Conservation (phyloP, 2,797 vertebrate species). For the Petrocephalus sullivani region DNA sequence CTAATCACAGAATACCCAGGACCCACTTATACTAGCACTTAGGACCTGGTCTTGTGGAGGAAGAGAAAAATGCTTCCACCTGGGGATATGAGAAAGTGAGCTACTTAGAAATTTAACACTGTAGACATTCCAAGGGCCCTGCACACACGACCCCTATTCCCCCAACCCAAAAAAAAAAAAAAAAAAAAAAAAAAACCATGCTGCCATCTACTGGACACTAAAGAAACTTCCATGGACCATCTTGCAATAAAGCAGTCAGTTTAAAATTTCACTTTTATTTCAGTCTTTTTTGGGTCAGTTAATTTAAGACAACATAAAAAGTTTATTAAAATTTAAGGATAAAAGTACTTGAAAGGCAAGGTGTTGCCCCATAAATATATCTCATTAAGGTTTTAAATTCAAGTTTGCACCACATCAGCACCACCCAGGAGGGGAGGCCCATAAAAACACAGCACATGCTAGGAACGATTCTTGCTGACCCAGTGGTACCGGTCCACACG, state of each 20-base stretch:
- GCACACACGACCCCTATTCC: not conserved
- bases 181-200: not conserved
- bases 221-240: not conserved
- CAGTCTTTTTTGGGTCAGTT: conserved; percentile 19
- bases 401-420: not conserved
- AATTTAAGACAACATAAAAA: conserved; percentile 24
- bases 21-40: not conserved
- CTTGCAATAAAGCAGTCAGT: not conserved
- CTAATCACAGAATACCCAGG: not conserved
- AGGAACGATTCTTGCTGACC: conserved; percentile 75
- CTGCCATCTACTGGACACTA: conserved; percentile 11
- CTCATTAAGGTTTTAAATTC: conserved; percentile 10
- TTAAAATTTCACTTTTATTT: conserved; percentile 27
- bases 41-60: not conserved
- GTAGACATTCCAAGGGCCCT: not conserved
- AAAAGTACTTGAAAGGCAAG: conserved; percentile 14
- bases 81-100: not conserved
- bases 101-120: not conserved
- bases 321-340: conserved; percentile 4
- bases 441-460: conserved; percentile 4
- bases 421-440: not conserved
- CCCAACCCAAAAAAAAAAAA: not conserved
- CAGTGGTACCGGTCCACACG: conserved; percentile 87
- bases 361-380: conserved; percentile 6
- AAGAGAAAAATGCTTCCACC: not conserved